Conservation (phyloP, 2,888 invertebrate species). For the Erebia ligea region DNA sequence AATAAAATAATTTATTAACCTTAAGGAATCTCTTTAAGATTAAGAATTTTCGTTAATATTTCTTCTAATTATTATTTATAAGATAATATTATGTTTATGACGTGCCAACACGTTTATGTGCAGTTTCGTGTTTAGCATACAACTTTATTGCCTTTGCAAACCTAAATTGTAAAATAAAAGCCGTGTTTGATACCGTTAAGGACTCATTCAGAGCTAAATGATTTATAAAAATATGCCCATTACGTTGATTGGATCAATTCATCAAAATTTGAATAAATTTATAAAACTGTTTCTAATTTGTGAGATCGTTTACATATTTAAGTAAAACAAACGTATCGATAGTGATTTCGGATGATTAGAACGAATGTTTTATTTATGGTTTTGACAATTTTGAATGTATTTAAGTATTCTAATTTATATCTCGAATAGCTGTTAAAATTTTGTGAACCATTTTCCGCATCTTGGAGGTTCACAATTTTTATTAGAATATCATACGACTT, state of each 20-base stretch:
- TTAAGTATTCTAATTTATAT: background rate
- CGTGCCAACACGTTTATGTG: background rate
- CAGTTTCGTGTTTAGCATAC: background rate
- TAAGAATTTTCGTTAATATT: too few relatives aligned
- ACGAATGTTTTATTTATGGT: background rate
- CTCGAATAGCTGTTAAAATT: background rate
- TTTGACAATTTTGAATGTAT: background rate
- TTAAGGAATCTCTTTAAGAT: too few relatives aligned
- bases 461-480: background rate
- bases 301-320: slow-evolving; percentile 9
- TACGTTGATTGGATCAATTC: slow-evolving; percentile 22
- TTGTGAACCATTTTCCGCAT: background rate
- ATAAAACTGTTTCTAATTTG: slow-evolving; percentile 14
- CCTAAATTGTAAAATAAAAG: slow-evolving; percentile 30
- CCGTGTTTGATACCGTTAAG: slow-evolving; percentile 31
- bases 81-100: background rate
- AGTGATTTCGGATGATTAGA: background rate
- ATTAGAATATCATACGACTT: too few relatives aligned
- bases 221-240: slow-evolving; percentile 13
- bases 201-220: slow-evolving; percentile 10
- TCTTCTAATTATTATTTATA: too few relatives aligned
- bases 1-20: too few relatives aligned
- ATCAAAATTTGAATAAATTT: slow-evolving; percentile 14
- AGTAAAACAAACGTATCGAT: slow-evolving; percentile 8
- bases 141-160: slow-evolving; percentile 28